A percentile compares a stretch with the other conserved stretches of the same genome.
phyloP scores from a whole-genome alignment of 2,797 vertebrate genomes.

The Alcedo quadribrachys region DNA sequence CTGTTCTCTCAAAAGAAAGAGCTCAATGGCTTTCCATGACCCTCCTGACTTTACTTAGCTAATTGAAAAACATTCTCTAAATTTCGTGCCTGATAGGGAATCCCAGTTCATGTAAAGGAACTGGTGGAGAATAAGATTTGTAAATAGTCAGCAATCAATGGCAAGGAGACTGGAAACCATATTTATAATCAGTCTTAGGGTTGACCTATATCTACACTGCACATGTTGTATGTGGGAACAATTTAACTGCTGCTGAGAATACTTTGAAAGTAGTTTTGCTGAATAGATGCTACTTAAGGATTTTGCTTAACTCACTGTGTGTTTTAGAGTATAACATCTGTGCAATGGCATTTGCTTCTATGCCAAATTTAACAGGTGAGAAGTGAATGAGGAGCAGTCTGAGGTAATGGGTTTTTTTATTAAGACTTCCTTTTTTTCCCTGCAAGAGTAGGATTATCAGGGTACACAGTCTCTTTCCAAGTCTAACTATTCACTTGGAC shows the following conservation, averaged over 20 bases:
- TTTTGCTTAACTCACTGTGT: neutral
- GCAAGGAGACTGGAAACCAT: neutral
- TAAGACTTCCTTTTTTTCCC: neutral
- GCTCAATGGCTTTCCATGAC: neutral
- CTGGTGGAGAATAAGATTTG: neutral
- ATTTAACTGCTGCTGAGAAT: slow-evolving; percentile 5
- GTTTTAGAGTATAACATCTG: neutral
- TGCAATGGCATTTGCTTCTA: neutral
- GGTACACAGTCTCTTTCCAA: neutral
- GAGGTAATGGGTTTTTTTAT: neutral
- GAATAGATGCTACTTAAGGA: neutral
- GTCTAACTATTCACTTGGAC: neutral
- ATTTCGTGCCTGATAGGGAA: neutral
- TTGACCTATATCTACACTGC: neutral
- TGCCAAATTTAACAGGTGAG: neutral
- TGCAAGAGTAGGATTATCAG: neutral
- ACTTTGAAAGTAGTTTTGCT: neutral
- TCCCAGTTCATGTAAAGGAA: neutral
- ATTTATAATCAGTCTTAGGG: neutral
- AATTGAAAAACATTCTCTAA: neutral
- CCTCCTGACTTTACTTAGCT: neutral
- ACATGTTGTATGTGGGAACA: neutral
- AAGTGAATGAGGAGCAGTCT: neutral
- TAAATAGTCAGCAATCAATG: neutral
- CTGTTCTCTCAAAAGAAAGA: neutral